These are phyloP conservation scores for Whitmania pigra DNA, from an alignment of 1,140 invertebrate species.

Conservation along the genomic window DNA sequence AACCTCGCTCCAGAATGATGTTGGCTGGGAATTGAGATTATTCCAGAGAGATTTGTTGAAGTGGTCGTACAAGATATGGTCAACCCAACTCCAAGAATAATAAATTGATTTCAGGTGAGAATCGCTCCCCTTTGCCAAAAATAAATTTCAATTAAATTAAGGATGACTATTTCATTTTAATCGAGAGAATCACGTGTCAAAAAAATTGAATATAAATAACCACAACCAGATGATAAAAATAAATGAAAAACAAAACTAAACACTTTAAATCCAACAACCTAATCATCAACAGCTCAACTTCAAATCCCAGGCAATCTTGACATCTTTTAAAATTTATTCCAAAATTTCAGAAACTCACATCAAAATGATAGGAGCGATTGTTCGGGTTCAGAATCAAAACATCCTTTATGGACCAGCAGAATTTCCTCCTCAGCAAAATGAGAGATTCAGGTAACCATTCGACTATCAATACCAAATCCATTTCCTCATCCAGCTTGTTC, in stretches of 20 bases:
- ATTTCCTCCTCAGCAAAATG: constrained; percentile 12
- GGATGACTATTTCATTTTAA: background rate
- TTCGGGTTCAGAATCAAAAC: constrained; percentile 12
- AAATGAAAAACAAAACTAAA: background rate
- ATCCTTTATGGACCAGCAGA: constrained; percentile 19
- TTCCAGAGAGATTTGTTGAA: constrained; percentile 23
- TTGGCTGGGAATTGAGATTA: background rate
- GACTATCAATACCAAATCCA: constrained; percentile 15
- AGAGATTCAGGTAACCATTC: constrained; percentile 21
- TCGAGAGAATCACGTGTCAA: background rate
- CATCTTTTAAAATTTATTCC: background rate
- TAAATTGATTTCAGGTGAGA: background rate
- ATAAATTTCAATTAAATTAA: background rate
- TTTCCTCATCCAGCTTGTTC: background rate
- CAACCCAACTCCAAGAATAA: constrained; percentile 6
- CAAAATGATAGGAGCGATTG: background rate
- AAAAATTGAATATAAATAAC: background rate
- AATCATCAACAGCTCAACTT: background rate
- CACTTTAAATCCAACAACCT: background rate
- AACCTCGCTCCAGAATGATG: constrained; percentile 20
- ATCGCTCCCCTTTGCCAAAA: background rate
- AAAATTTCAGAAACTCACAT: background rate
- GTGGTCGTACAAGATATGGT: constrained; percentile 17
- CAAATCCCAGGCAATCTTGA: background rate
- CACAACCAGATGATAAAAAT: background rate